Evolutionary conservation across 2,888 invertebrate species (phyloP), one percentile per base, ranked within the genome.

Genomic region (Molanna angustata): DNA sequence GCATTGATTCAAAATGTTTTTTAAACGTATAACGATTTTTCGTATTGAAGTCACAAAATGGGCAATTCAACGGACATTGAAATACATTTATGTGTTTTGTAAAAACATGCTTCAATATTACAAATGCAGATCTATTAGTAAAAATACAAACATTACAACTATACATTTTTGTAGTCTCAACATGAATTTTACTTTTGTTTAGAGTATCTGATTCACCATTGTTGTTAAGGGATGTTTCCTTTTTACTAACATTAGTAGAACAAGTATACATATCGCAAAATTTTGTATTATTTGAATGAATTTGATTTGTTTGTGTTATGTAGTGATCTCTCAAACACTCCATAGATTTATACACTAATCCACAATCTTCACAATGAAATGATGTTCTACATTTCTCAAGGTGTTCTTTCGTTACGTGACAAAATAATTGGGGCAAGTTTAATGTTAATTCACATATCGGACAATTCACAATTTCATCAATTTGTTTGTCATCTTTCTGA

Each of bases 1-100:
- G n/a, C 6, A 21, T 41, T 9, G 17, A 20, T 20, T 20, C 41
- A 41, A 21, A 21, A 20, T 41, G 41, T 21, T 20, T 41, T 41
- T 19, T 41, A 41, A 20, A 41, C 21, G 21, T 20, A 17, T 41
- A 21, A 20, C 17, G 4, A 11, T n/a, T 17, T 11, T 20, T 17
- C 7, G 20, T 21, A 13, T 17, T 21, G 21, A 41, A 41, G 14
- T 41, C 41, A 41, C 41, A 41, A 21, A 41, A 41, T 7, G 41
- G 41, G 21, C 41, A 41, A 2, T 17, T 14, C 6, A 41, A 6
- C 2, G 41, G 18, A 41, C 41, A 41, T 21, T 41, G 20, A 41
- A 41, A 41, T 11, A 21, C 20, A 6, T 41, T 41, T 18, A 21
- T 41, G 13, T 41, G 41, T 6, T 11, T 18, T 4, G 18, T 11